These are phyloP conservation scores for Apodemus speciosus DNA, from an alignment of 2,113 vertebrate genomes.

Conservation along the genomic window DNA sequence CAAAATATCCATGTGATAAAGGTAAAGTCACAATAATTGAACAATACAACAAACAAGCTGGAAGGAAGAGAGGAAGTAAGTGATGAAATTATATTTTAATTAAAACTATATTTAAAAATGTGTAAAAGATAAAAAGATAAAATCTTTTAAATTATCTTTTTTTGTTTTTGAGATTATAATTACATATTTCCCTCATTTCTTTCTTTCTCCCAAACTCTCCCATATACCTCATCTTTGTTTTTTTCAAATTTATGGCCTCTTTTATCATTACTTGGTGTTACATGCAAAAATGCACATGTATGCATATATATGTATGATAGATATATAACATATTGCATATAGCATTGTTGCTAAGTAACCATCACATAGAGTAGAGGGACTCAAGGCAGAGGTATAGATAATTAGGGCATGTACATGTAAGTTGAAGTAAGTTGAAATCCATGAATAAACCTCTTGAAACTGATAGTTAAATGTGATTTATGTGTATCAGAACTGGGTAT, in stretches of 20 bases:
- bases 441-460: not conserved
- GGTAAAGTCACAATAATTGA: not conserved
- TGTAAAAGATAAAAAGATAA: not conserved
- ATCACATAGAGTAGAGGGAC: conserved; percentile 61
- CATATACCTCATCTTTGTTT: not conserved
- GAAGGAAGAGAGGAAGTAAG: not conserved
- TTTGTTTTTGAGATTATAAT: not conserved
- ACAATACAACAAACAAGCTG: not conserved
- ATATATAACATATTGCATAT: not conserved
- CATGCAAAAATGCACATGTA: not conserved
- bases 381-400: not conserved
- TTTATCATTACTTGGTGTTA: not conserved
- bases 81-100: not conserved
- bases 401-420: not conserved
- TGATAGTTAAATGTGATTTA: not conserved
- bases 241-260: not conserved
- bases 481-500: not conserved
- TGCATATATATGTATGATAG: not conserved
- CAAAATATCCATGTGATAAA: not conserved
- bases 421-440: not conserved
- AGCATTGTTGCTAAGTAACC: not conserved
- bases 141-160: not conserved
- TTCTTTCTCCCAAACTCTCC: not conserved
- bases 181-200: not conserved
- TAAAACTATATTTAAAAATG: not conserved